Conservation (phyloP, 2,888 invertebrate species). For the Melipona bicolor region DNA sequence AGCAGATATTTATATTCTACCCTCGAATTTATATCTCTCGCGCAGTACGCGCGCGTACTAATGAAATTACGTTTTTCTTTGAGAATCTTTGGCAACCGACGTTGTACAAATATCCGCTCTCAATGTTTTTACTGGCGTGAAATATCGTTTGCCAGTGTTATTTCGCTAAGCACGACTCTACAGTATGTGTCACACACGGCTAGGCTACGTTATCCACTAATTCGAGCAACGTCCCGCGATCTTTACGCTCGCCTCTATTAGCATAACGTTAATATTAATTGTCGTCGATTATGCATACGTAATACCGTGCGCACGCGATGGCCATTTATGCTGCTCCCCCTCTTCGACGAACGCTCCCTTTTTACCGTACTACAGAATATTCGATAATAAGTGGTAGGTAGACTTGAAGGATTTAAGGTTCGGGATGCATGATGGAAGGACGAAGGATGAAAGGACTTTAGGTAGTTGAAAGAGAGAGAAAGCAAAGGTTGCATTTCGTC, state of each 20-base stretch:
- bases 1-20: background rate
- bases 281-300: conserved; percentile 12
- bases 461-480: too few species aligned
- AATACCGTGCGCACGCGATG: background rate
- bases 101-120: background rate
- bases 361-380: background rate
- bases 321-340: background rate
- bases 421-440: too few species aligned
- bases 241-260: background rate
- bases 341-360: background rate
- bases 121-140: background rate
- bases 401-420: background rate
- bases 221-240: background rate
- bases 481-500: too few species aligned
- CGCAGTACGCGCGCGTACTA: background rate
- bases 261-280: conserved; percentile 15
- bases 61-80: background rate
- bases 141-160: background rate
- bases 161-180: too few species aligned
- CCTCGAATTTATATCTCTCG: background rate
- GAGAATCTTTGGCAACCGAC: background rate
- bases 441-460: too few species aligned
- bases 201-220: background rate
- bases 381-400: background rate
- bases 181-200: background rate